Evolutionary conservation across 2,113 vertebrate genomes (phyloP), one percentile per base, ranked within the genome.

Genomic region (Ictalurus furcatus): DNA sequence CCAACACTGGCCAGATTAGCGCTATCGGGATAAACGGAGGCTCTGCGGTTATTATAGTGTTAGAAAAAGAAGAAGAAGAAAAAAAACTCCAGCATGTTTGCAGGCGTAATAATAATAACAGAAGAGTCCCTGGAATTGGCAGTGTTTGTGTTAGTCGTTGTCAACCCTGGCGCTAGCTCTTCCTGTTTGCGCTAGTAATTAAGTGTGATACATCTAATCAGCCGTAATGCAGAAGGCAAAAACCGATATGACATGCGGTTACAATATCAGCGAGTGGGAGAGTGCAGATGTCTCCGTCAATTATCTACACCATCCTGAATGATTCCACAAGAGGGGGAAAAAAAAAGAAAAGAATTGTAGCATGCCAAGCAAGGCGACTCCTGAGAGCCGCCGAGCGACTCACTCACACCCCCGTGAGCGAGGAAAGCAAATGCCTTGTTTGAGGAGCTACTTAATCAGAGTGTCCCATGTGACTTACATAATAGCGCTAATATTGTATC

Each of bases 191-290:
- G 67, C 67, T 79, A 74, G 44, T 90, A 91, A 91, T 91, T 91
- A 91, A 89, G 89, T 89, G 82, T 89, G 89, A 91, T 91, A 88
- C 88, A 88, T 90, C 90, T 91, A 91, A 91, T 91, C 89, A 91
- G 91, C 78, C 82, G 14, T 87, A 89, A 85, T 88, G 82, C 83
- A 85, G 76, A 74, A 89, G 86, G 89, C 89, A 84, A 90, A 91
- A 88, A 89, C 81, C 74, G 88, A 87, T 74, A 88, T 90, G 91
- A 90, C 88, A 87, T 81, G 83, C 78, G 79, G 85, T 83, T 88
- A 90, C 73, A 85, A 85, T 87, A 90, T 90, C 88, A 88, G 78
- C 71, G 79, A 59, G 86, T 90, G 82, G 82, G 69, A 87, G 84
- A 61, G 37, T 85, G 86, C 90, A 91, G 88, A 85, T 85, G 83